Evolutionary conservation across 1,140 invertebrate species (phyloP), one percentile per base, ranked within the genome.

Genomic region (Thaumetopoea pityocampa): DNA sequence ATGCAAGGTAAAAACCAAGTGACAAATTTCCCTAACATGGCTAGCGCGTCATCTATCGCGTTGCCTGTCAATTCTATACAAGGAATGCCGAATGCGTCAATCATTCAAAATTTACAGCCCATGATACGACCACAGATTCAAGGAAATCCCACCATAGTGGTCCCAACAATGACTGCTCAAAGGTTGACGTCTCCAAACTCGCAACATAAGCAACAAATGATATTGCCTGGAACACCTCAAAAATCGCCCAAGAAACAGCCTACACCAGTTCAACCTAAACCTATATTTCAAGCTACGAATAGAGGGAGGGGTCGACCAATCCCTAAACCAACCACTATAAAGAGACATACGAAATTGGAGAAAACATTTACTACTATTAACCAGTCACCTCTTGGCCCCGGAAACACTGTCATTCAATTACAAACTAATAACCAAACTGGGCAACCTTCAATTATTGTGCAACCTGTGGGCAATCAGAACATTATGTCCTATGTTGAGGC

Each of bases 401-500:
- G 79, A 7, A 82, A 82, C 32, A 79, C 80, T 27, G 79, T 85
- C 5, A 83, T 86, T 49, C 85, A 86, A 52, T 57, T 86, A 22
- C 82, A 85, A 69, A 77, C 74, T 5, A 83, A 86, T 35, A 80
- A 82, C 34, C 72, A 85, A 38, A 77, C 77, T 14, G 78, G 78
- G 7, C 84, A 86, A 48, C 89, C 89, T 1, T 89, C 89, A 0
- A 88, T 91, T 5, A 90, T 92, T 38, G 83, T 92, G 1, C 90
- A 92, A 60, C 90, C 90, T 53, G 86, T 92, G 4, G 85, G 89
- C 14, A 87, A 90, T 32, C 87, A 88, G 29, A 90, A 89, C 51
- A 87, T 91, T 43, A 87, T 92, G 78, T 91, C 91, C 2, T 92
- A 91, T 73, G 88, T 92, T 0, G 90, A 92, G 55, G 86, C 90